Percentiles rank a stretch among this genome's conserved stretches.
Conservation (phyloP, 30 jellyfish, hydroid and myxozoan species). For the Cassiopea andromeda region DNA sequence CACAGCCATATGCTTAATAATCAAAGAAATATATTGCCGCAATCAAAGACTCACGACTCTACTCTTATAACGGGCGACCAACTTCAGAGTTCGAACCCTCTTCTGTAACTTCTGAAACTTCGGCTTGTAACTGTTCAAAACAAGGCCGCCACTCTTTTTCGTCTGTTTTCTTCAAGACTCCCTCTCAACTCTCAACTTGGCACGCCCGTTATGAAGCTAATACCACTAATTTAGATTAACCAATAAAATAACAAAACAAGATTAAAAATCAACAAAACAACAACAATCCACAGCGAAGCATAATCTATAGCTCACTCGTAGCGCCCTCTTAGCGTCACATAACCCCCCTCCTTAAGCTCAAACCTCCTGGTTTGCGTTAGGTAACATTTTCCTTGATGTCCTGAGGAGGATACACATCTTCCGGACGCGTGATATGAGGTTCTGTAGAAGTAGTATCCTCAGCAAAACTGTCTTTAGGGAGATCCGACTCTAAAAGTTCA, state of each 20-base stretch:
- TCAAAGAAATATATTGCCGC: not conserved
- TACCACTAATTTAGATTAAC: not conserved
- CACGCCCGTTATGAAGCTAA: no score
- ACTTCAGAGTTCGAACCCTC: no score
- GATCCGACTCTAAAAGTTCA: not conserved
- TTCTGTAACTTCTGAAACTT: no score
- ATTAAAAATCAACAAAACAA: not conserved
- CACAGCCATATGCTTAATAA: no score
- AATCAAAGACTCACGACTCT: no score
- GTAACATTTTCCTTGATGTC: not conserved
- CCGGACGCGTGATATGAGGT: slow-evolving; percentile 24
- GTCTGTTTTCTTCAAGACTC: no score
- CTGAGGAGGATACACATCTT: slow-evolving; percentile 10
- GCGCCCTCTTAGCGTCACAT: slow-evolving; percentile 13
- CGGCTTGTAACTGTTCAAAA: no score
- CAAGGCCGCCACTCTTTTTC: no score
- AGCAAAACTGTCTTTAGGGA: not conserved
- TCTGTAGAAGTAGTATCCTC: not conserved
- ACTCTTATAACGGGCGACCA: no score
- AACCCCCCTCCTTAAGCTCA: slow-evolving; percentile 38
- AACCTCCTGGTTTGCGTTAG: slow-evolving; percentile 25
- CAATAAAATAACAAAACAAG: not conserved
- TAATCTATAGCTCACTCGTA: not conserved
- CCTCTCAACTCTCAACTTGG: no score
- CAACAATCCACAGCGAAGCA: not conserved